Evolutionary conservation across 2,113 vertebrate genomes (phyloP), one percentile per base, ranked within the genome.

Genomic region (Labeo rohita): DNA sequence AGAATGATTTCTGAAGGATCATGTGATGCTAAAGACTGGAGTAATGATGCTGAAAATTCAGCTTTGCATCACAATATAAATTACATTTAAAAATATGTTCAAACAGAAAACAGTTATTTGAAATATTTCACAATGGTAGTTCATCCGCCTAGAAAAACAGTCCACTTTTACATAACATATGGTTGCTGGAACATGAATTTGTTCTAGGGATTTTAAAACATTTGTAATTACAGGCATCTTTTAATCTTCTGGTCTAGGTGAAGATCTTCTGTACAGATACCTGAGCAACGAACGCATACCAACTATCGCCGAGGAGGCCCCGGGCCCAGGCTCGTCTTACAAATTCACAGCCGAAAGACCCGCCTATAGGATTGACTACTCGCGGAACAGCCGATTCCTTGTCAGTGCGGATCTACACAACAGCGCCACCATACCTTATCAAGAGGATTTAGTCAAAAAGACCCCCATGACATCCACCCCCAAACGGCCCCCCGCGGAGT

Each of bases 271-370:
- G 16, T 98, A 96, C 92, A 93, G 96, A 21, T 98, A 97, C 87
- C 96, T 97, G 92, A 99, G 98, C 75, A 98, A 97, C 1, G 98
- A 99, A 85, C 94, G 97, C 15, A 98, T 99, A 90, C 90, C 96
- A 8, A 92, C 95, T 21, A 97, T 98, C 89, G 86, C 92, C 0
- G 98, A 99, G 92, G 98, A 99, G 91, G 95, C 88, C 85, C 66
- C 95, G 0, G 87, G 93, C 0, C 85, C 84, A 0, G 92, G 91
- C 0, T 92, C 94, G 47, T 94, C 97, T 49, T 94, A 94, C 88
- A 93, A 94, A 34, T 92, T 95, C 0, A 61, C 89, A 0, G 88
- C 92, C 0, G 95, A 95, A 73, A 93, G 95, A 85, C 95, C 95
- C 10, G 91, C 94, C 74, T 96, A 96, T 0, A 96, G 96, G 0